Conservation (phyloP, 1,140 invertebrate species). For the Portunus trituberculatus region DNA sequence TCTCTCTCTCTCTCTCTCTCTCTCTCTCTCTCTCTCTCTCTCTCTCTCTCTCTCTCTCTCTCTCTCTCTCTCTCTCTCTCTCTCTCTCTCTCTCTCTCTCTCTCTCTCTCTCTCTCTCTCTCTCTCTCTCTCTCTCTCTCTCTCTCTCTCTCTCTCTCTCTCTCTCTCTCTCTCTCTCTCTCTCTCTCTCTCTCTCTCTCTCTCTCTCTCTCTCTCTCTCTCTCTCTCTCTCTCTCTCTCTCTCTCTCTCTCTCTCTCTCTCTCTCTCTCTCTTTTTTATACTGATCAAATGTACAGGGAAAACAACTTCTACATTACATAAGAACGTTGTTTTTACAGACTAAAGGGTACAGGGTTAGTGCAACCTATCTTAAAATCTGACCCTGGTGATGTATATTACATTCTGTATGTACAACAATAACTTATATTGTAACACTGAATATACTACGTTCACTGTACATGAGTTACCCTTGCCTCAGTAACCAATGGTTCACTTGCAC, state of each 20-base stretch:
- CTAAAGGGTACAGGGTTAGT: too few relatives aligned
- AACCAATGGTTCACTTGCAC: too few relatives aligned
- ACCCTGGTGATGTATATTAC: too few relatives aligned
- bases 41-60: not conserved
- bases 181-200: too few relatives aligned
- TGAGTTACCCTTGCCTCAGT: too few relatives aligned
- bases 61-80: too few relatives aligned
- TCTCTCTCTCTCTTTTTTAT: not conserved
- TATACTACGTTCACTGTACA: too few relatives aligned
- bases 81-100: constrained; percentile 29
- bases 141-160: not conserved
- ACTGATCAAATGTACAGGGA: not conserved
- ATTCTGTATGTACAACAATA: too few relatives aligned
- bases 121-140: not conserved
- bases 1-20: constrained; percentile 29
- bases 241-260: not conserved
- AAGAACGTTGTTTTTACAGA: too few relatives aligned
- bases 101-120: constrained; percentile 29
- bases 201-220: constrained; percentile 1
- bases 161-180: too few relatives aligned
- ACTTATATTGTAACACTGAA: too few relatives aligned
- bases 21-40: not conserved
- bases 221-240: constrained; percentile 29
- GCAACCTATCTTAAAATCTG: too few relatives aligned
- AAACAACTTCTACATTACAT: not conserved